phyloP scores from a whole-genome alignment of 2,113 vertebrate species.

The Ovis aries region DNA sequence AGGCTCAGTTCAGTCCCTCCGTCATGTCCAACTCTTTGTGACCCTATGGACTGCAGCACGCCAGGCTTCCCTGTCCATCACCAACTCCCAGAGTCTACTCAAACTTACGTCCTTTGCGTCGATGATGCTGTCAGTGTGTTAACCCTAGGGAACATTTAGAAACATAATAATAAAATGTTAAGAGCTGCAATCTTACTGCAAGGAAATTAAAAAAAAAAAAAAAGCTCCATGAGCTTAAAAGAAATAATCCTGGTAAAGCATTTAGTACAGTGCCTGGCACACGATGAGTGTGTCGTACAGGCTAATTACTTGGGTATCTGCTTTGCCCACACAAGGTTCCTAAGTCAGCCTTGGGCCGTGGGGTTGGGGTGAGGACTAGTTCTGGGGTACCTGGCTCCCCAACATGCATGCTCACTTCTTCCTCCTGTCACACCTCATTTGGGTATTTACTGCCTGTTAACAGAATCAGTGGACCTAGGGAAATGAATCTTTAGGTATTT shows the following conservation, averaged over 20 bases:
- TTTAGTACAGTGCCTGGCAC: background rate
- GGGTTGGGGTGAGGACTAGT: background rate
- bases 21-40: background rate
- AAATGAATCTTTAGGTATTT: background rate
- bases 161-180: slow-evolving; percentile 36
- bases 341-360: accelerated
- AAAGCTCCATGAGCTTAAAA: background rate
- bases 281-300: accelerated
- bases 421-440: background rate
- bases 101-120: accelerated
- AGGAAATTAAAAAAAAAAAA: background rate
- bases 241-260: background rate
- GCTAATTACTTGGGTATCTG: accelerated
- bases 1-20: background rate
- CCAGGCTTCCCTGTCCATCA: background rate
- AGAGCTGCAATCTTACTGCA: slow-evolving; percentile 25
- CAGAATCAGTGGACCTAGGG: background rate
- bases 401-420: background rate
- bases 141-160: slow-evolving; percentile 33
- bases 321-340: background rate
- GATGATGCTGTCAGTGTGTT: background rate
- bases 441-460: background rate
- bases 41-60: background rate
- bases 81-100: background rate
- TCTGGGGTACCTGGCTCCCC: background rate